Evolutionary conservation across 2,797 vertebrate genomes (phyloP).

Genomic region (Pampus argenteus): DNA sequence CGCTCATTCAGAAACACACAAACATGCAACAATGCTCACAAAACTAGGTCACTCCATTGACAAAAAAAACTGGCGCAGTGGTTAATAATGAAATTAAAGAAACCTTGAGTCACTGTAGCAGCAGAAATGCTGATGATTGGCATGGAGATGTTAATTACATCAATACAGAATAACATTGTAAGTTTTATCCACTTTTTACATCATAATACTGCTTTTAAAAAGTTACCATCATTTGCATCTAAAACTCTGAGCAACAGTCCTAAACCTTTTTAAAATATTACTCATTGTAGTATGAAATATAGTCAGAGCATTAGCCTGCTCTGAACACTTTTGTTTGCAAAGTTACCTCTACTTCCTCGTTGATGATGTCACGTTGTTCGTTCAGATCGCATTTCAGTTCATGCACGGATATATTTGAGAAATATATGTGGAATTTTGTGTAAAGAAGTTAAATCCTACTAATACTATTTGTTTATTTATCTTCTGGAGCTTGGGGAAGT

Average conservation of each 20-base stretch:
- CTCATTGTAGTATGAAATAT: neutral
- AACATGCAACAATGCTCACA: slow-evolving; percentile 57
- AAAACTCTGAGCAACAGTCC: neutral
- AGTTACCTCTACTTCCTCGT: neutral
- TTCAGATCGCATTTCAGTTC: too few species aligned
- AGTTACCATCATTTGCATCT: neutral
- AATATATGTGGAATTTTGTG: too few species aligned
- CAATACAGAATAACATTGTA: slow-evolving; percentile 11
- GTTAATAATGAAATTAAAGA: slow-evolving; percentile 13
- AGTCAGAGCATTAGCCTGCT: too few species aligned
- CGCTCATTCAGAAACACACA: slow-evolving; percentile 53
- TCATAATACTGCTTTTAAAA: neutral
- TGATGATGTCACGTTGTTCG: neutral
- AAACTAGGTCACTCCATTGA: slow-evolving; percentile 36
- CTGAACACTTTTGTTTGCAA: neutral
- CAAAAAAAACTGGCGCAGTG: neutral
- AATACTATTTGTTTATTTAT: neutral
- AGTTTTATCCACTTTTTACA: neutral
- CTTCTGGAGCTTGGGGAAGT: too few species aligned
- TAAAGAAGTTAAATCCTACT: neutral
- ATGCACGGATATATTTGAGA: neutral
- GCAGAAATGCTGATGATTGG: neutral
- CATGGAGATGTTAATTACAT: slow-evolving; percentile 8
- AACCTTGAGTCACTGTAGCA: neutral
- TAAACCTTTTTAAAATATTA: neutral